Base-by-base conservation (phyloP, 2,888 invertebrate genomes). In the Malacosoma neustria region DNA sequence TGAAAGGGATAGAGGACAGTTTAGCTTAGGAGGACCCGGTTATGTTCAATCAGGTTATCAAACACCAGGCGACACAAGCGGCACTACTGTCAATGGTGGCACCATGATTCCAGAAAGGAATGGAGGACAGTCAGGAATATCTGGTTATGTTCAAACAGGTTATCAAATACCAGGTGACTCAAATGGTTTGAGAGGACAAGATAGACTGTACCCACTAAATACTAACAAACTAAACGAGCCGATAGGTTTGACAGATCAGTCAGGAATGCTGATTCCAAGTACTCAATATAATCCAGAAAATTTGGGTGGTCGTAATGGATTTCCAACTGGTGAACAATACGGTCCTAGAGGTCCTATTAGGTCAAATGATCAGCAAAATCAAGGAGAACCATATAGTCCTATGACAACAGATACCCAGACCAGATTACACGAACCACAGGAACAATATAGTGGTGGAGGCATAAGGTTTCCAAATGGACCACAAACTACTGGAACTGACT, bases 231-330 rank as follows among this genome's bases (percentile, higher is more conserved):
- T 32, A 13, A 15, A 36, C 6, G 22, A 15, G 2, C 32, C 32
- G 4, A 32, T 31, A 1, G 22, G 35, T 5, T 11, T 32, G 11
- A 11, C 15, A n/a, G 30, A 22, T 4, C 30, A 29, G 9, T 15
- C 9, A 15, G 29, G 29, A 3, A 11, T 12, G 9, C 38, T 37
- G 11, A 42, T 37, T 0, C 41, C 47, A 2, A 38, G 37, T 1
- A 46, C 42, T 0, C 41, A 40, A 30, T 38, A 37, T 2, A 43
- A 40, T 1, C 41, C 37, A 1, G 42, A 43, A 4, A 32, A 14
- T 2, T 6, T 30, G 2, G 13, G 13, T 0, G 36, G 29, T 4
- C 37, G 34, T 30, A 33, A 29, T 32, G 35, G 32, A 12, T 11
- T 39, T 9, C 29, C 11, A 7, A 13, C 34, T 36, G 5, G 37